These are phyloP conservation scores for Aphidoletes aphidimyza DNA, from an alignment of 2,888 invertebrate species.

Conservation along the genomic window DNA sequence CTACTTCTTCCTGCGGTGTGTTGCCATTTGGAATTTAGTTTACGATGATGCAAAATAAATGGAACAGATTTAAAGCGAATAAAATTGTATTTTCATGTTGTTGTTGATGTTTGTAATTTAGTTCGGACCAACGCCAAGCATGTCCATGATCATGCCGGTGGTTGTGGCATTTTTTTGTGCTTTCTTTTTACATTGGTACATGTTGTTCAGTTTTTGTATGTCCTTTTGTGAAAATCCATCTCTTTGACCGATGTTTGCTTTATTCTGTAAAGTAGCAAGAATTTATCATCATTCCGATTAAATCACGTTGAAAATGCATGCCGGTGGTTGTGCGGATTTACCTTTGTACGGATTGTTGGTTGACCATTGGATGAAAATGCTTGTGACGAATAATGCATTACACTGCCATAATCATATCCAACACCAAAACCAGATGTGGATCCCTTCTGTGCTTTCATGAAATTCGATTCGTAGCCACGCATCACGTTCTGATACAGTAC, in stretches of 20 bases:
- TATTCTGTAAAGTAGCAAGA: background rate
- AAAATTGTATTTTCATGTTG: background rate
- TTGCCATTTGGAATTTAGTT: constrained; percentile 1
- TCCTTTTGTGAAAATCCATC: constrained; percentile 76
- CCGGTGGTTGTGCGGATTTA: constrained; percentile 62
- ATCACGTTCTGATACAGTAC: constrained; percentile 58
- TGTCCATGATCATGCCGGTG: constrained; percentile 57
- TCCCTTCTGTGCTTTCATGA: constrained; percentile 71
- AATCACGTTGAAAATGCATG: background rate
- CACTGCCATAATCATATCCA: constrained; percentile 77
- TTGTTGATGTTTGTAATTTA: background rate
- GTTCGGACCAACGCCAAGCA: constrained; percentile 14
- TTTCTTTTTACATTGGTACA: constrained; percentile 72
- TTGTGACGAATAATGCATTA: constrained; percentile 79
- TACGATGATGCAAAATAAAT: constrained; percentile 21
- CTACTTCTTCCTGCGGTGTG: constrained; percentile 9
- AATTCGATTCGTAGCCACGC: constrained; percentile 74
- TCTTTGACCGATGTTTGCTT: constrained; percentile 72
- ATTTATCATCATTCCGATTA: background rate
- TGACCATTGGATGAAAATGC: constrained; percentile 75
- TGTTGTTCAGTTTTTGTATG: constrained; percentile 74
- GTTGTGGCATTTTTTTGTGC: constrained; percentile 52
- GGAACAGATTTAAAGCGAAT: background rate
- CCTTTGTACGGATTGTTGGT: constrained; percentile 75
- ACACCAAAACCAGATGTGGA: constrained; percentile 72